These are phyloP conservation scores for Anoura caudifer DNA, from an alignment of 2,113 vertebrate genomes.

Conservation along the genomic window DNA sequence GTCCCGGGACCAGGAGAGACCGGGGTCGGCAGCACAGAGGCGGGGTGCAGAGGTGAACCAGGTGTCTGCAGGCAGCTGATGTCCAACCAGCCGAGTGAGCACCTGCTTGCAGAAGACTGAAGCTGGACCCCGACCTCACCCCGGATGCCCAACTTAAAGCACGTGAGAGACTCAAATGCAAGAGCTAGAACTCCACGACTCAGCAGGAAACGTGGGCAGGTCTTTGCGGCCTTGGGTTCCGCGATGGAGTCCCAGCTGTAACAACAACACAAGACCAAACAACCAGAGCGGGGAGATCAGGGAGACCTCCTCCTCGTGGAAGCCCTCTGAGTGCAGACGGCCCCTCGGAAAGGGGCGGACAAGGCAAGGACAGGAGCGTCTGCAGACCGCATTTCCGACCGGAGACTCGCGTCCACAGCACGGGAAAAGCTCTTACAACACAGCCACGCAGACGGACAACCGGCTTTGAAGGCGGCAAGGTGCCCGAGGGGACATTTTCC, in stretches of 20 bases:
- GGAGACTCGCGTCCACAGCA: no score
- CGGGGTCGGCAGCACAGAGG: fast-evolving
- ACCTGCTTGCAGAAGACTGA: neutral
- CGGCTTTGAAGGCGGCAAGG: neutral
- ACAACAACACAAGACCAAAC: neutral
- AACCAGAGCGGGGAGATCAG: neutral
- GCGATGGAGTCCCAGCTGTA: neutral
- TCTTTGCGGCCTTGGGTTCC: neutral
- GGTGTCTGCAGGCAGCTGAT: neutral
- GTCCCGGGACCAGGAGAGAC: fast-evolving
- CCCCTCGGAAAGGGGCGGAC: no score
- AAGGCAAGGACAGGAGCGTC: no score
- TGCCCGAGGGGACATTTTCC: no score
- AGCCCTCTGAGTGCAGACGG: no score
- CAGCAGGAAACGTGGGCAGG: neutral
- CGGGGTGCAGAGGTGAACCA: neutral
- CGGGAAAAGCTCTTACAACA: no score
- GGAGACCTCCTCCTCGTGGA: no score
- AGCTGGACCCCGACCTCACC: neutral
- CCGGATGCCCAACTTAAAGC: neutral
- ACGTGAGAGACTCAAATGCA: neutral
- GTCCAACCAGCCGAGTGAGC: neutral
- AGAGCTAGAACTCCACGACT: neutral
- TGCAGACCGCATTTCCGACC: no score
- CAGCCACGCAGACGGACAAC: neutral